phyloP scores from a whole-genome alignment of 2,888 invertebrate species.

The Microdon myrmicae region DNA sequence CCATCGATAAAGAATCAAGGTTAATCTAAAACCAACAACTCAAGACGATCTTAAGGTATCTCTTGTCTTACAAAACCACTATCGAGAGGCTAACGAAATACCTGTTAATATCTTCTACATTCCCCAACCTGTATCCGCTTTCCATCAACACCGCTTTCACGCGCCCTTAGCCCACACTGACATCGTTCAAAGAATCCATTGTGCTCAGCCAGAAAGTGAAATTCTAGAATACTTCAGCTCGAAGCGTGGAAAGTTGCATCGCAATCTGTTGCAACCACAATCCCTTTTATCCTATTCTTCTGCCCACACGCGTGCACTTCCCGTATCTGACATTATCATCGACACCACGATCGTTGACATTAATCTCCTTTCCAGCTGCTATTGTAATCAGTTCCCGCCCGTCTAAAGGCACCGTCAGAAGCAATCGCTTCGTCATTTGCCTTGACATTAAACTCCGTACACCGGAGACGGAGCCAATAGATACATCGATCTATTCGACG shows the following conservation, averaged over 20 bases:
- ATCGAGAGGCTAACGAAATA: too few relatives aligned
- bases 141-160: too few relatives aligned
- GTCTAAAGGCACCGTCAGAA: constrained; percentile 43
- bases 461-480: constrained; percentile 5
- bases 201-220: too few relatives aligned
- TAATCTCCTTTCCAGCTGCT: constrained; percentile 36
- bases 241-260: constrained; percentile 34
- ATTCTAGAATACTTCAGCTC: constrained; percentile 32
- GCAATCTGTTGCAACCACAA: constrained; percentile 4
- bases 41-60: too few relatives aligned
- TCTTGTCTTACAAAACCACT: too few relatives aligned
- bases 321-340: constrained; percentile 34
- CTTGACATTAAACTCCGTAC: constrained; percentile 47
- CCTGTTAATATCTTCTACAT: too few relatives aligned
- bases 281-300: constrained; percentile 8
- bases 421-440: constrained; percentile 34
- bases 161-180: too few relatives aligned
- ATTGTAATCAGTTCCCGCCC: constrained; percentile 42
- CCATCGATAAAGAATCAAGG: too few relatives aligned
- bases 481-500: neutral
- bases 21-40: too few relatives aligned
- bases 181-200: too few relatives aligned
- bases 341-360: constrained; percentile 30
- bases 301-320: constrained; percentile 12
- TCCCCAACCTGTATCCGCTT: too few relatives aligned